A percentile compares a stretch with the other conserved stretches of the same genome.
Evolutionary conservation across 2,113 vertebrate species (phyloP).

Genomic region (Sebastes schlegelii): DNA sequence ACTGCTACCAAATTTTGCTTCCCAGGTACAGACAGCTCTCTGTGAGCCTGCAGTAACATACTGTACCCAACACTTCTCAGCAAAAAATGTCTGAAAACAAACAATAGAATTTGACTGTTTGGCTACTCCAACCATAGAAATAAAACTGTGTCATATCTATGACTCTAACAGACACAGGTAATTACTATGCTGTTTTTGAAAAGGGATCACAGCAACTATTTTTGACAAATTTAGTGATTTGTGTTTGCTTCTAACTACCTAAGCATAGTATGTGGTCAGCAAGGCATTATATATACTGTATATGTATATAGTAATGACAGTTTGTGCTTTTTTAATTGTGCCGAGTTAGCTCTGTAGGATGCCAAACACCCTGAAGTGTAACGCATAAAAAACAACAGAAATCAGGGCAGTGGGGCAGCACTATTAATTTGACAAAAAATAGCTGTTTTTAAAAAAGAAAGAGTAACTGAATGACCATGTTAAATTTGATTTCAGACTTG

Average conservation of each 20-base stretch:
- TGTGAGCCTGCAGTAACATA: neutral
- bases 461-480: neutral
- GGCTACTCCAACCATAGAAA: neutral
- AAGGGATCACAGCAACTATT: too few relatives aligned
- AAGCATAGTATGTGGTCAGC: neutral
- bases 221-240: too few relatives aligned
- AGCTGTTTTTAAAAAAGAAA: neutral
- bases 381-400: too few relatives aligned
- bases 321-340: neutral
- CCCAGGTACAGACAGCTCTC: neutral
- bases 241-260: neutral
- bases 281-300: neutral
- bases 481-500: conserved; percentile 1
- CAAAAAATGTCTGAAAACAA: neutral
- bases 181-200: neutral
- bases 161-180: neutral
- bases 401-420: too few relatives aligned
- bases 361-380: too few relatives aligned
- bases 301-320: neutral
- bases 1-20: too few relatives aligned
- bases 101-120: neutral
- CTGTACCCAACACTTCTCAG: neutral
- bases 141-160: too few relatives aligned
- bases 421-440: too few relatives aligned
- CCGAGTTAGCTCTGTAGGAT: neutral